These are phyloP conservation scores for Abscondita cerata DNA, from an alignment of 2,888 invertebrate species.

Conservation along the genomic window DNA sequence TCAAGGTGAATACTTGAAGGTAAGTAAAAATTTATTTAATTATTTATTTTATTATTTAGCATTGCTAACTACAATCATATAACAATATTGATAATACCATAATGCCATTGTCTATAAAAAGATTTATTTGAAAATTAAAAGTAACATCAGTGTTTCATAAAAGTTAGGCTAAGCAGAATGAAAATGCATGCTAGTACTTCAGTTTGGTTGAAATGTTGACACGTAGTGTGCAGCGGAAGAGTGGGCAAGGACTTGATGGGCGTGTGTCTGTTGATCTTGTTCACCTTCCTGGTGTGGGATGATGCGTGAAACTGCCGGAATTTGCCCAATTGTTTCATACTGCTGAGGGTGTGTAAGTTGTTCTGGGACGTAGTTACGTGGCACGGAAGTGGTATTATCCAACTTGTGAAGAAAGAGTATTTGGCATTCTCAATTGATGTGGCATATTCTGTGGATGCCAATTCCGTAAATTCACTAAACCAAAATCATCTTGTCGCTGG, in stretches of 20 bases:
- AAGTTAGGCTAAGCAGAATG: neutral
- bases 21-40: too few relatives aligned
- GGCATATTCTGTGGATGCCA: too few relatives aligned
- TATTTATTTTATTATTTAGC: too few relatives aligned
- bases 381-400: too few relatives aligned
- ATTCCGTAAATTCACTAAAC: too few relatives aligned
- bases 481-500: too few relatives aligned
- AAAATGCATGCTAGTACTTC: neutral
- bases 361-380: neutral
- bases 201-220: neutral
- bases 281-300: neutral
- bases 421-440: too few relatives aligned
- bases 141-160: neutral
- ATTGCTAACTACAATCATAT: too few relatives aligned
- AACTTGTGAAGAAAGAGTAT: too few relatives aligned
- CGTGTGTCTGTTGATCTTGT: too few relatives aligned
- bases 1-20: neutral
- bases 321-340: neutral
- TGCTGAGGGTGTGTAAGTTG: neutral
- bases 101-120: neutral
- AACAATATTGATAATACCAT: too few relatives aligned
- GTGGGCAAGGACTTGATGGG: neutral
- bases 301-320: neutral
- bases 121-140: neutral
- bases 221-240: neutral